These are phyloP conservation scores for Turdus rufiventris DNA, from an alignment of 2,113 vertebrate species.

Conservation along the genomic window DNA sequence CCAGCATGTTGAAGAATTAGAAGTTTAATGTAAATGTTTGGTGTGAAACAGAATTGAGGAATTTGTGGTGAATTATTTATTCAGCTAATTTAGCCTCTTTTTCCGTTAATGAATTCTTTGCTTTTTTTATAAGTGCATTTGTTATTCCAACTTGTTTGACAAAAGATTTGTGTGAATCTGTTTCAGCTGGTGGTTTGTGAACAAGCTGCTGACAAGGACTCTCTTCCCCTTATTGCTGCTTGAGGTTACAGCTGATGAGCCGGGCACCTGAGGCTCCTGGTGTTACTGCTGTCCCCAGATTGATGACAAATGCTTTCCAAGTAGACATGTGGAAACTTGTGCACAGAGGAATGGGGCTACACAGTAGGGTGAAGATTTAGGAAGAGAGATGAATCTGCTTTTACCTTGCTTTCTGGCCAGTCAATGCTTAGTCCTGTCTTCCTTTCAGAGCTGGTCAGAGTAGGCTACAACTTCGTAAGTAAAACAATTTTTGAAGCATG, in stretches of 20 bases:
- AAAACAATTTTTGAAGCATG: not conserved
- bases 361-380: not conserved
- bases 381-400: not conserved
- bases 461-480: not conserved
- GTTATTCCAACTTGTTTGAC: slow-evolving; percentile 24
- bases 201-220: not conserved
- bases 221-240: not conserved
- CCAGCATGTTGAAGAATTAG: slow-evolving; percentile 7
- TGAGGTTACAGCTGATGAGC: not conserved
- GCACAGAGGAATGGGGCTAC: not conserved
- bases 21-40: slow-evolving; percentile 25
- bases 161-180: not conserved
- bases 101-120: slow-evolving; percentile 16
- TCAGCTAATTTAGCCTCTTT: slow-evolving; percentile 10
- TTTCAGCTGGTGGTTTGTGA: not conserved
- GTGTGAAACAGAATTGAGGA: slow-evolving; percentile 11
- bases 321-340: not conserved
- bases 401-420: not conserved
- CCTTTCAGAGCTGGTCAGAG: not conserved
- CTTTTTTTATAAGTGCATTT: slow-evolving; percentile 2
- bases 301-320: not conserved
- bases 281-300: not conserved
- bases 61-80: slow-evolving; percentile 52
- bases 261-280: not conserved
- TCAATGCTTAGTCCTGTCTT: not conserved